These are phyloP conservation scores for Pelagia noctiluca DNA, from an alignment of 30 jellyfish, hydroid and myxozoan genomes.

Conservation along the genomic window DNA sequence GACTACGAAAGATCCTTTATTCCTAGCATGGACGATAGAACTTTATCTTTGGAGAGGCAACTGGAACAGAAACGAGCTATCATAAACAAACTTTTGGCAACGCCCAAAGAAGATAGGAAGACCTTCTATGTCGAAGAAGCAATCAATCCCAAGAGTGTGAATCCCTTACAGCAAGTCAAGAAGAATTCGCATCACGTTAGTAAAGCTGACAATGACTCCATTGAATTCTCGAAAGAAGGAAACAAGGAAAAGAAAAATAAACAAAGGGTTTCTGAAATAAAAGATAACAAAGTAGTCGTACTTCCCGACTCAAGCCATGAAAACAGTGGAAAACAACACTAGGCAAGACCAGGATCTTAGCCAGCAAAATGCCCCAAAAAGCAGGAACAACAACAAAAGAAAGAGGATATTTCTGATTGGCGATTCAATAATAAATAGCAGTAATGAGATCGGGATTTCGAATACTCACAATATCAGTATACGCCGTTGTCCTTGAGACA, in stretches of 20 bases:
- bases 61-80: conserved; percentile 22
- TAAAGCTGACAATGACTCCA: conserved; percentile 2
- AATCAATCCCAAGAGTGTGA: too few species aligned
- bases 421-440: conserved; percentile 1
- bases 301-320: conserved; percentile 5
- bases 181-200: conserved; percentile 13
- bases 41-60: conserved; percentile 25
- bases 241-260: neutral
- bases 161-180: conserved; percentile 12
- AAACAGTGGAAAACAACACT: neutral
- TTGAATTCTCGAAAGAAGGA: conserved; percentile 17
- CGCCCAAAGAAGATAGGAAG: conserved; percentile 33
- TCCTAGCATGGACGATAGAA: conserved; percentile 18
- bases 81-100: conserved; percentile 21
- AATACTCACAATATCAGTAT: too few species aligned
- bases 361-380: conserved; percentile 3
- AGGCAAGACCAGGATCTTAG: neutral
- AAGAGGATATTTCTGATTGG: conserved; percentile 3
- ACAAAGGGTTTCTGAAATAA: conserved; percentile 2
- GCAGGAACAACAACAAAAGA: conserved; percentile 5
- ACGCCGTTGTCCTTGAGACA: too few species aligned
- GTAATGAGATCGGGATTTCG: too few species aligned
- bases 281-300: neutral
- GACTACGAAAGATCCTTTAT: conserved; percentile 14
- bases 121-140: conserved; percentile 32